A percentile compares a stretch with the other conserved stretches of the same genome.
These are phyloP conservation scores for Microctenopoma lineatum DNA, from an alignment of 2,797 vertebrate genomes.

Conservation along the genomic window DNA sequence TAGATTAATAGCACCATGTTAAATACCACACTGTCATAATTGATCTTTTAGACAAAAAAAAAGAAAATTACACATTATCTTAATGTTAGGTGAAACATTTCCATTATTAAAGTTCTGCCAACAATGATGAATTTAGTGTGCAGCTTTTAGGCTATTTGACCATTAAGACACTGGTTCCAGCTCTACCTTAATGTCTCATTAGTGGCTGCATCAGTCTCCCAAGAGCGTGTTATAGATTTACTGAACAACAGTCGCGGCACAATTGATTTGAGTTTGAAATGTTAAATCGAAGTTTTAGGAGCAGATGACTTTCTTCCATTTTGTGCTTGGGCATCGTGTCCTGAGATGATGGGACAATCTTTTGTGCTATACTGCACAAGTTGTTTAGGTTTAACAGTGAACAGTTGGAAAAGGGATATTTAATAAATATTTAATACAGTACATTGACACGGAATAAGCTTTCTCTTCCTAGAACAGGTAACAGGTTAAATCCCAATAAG, in stretches of 20 bases:
- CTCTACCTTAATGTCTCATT: conserved; percentile 13
- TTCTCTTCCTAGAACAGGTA: background rate
- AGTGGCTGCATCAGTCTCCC: background rate
- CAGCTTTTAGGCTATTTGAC: background rate
- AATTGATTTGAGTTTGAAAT: background rate
- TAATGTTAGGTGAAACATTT: background rate
- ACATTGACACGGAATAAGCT: background rate
- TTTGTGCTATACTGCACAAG: background rate
- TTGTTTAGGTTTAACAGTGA: background rate
- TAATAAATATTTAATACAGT: too few relatives aligned
- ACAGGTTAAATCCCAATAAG: background rate
- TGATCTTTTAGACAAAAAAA: conserved; percentile 15
- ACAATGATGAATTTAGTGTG: background rate
- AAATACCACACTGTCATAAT: conserved; percentile 11
- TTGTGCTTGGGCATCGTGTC: background rate
- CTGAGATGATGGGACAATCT: background rate
- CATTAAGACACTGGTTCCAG: conserved; percentile 1
- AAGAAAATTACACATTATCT: background rate
- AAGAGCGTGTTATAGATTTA: background rate
- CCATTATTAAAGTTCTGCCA: background rate
- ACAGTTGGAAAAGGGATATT: background rate
- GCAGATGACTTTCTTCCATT: background rate
- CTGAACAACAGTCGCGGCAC: background rate
- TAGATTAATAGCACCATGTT: conserved; percentile 19
- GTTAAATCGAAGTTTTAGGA: background rate